Evolutionary conservation across 2,888 invertebrate genomes (phyloP), one percentile per base, ranked within the genome.

Genomic region (Odontocolon sp.): DNA sequence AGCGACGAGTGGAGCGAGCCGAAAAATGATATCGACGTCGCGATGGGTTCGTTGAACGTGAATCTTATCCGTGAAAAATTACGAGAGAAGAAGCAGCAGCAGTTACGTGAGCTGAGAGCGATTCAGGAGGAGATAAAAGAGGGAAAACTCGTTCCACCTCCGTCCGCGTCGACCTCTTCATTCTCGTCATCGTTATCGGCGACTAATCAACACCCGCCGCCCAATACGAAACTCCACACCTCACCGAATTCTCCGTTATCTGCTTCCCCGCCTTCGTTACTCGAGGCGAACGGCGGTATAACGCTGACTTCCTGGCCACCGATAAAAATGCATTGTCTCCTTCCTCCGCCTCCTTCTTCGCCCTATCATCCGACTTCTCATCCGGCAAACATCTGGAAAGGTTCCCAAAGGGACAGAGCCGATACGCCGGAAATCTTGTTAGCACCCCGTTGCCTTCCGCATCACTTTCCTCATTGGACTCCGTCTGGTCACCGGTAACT

Each of bases 101-200:
- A 97, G 85, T 91, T 97, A 26, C 96, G 96, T 0, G 96, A 97
- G 87, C 90, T 97, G 31, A 92, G 95, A 76, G 96, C 94, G 56
- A 95, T 95, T 63, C 96, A 97, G 85, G 96, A 97, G 86, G 97
- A 97, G 89, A 96, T 97, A 64, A 96, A 96, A 84, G 95, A 96
- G 82, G 96, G 96, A 0, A 96, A 96, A 88, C 91, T 95, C 0
- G 94, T 92, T 40, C 93, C 93, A 14, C 93, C 93, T 6, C 92
- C 94, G 0, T 92, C 94, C 80, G 92, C 92, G 2, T 93, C 93
- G 23, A 87, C 87, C 0, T 88, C 90, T 0, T 87, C 87, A 0
- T 88, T 85, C 52, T 84, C 88, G 1, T 86, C 89, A 1, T 87
- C 87, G 0, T 84, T 87, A 3, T 86, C 86, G 5, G 86, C 82